Percentiles rank a stretch among this genome's conserved stretches.
phyloP scores from a whole-genome alignment of 2,888 invertebrate genomes.

The Nymphalis c-album region DNA sequence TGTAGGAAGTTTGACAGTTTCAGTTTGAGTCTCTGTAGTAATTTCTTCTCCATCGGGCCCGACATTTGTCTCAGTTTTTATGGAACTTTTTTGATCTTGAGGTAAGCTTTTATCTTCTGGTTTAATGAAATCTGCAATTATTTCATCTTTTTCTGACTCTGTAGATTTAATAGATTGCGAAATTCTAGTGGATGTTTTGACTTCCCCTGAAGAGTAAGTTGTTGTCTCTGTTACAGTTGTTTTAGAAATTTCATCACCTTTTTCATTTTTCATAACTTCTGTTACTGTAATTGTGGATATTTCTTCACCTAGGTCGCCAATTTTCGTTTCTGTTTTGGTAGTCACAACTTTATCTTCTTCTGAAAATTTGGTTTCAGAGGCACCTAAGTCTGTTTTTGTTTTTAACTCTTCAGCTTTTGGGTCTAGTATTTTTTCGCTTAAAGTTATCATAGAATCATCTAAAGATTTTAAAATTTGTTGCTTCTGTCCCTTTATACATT shows the following conservation, averaged over 20 bases:
- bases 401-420: conserved; percentile 3
- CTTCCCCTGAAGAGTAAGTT: conserved; percentile 33
- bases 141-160: conserved; percentile 2
- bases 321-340: conserved; percentile 24
- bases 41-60: conserved; percentile 35
- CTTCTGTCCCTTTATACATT: conserved; percentile 27
- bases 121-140: neutral
- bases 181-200: conserved; percentile 31
- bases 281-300: conserved; percentile 25
- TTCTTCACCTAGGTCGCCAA: conserved; percentile 27
- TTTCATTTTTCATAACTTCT: conserved; percentile 29
- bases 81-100: conserved; percentile 13
- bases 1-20: conserved; percentile 35
- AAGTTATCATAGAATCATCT: conserved; percentile 1
- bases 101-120: neutral
- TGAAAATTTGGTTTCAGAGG: neutral
- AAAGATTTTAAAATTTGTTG: conserved; percentile 1
- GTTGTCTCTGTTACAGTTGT: conserved; percentile 34
- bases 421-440: neutral
- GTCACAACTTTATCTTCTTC: conserved; percentile 8
- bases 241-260: conserved; percentile 34
- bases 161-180: conserved; percentile 13
- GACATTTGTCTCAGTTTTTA: conserved; percentile 21
- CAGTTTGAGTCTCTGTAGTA: conserved; percentile 32
- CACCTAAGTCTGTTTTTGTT: conserved; percentile 3